These are phyloP conservation scores for Cephalotes varians DNA, from an alignment of 2,888 invertebrate genomes.

Conservation along the genomic window DNA sequence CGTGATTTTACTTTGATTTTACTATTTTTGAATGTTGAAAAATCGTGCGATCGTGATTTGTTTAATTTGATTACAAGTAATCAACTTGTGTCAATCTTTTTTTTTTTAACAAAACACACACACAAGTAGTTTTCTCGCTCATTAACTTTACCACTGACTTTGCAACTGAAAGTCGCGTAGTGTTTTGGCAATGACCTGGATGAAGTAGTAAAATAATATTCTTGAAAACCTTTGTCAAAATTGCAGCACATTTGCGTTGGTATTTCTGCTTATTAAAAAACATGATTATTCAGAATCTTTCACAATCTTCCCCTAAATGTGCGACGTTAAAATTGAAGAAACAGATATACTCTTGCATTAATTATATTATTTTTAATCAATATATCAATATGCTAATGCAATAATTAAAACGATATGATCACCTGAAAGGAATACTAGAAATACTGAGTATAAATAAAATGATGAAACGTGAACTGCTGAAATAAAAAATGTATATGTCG, in stretches of 20 bases:
- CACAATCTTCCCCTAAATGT: conserved; percentile 32
- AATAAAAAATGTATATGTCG: conserved; percentile 54
- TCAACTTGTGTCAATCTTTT: background rate
- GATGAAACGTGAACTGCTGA: conserved; percentile 57
- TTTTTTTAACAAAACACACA: background rate
- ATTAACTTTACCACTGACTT: conserved; percentile 15
- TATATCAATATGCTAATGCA: background rate
- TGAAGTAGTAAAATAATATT: background rate
- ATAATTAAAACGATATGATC: conserved; percentile 1
- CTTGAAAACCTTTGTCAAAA: background rate
- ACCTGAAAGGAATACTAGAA: conserved; percentile 33
- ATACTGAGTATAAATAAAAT: conserved; percentile 8
- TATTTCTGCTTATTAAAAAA: background rate
- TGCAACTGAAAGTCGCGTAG: background rate
- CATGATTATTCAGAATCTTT: background rate
- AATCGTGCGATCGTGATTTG: background rate
- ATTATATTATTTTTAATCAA: conserved; percentile 4
- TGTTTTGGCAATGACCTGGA: conserved; percentile 25
- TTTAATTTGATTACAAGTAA: background rate
- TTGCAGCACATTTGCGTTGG: background rate
- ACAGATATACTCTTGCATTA: background rate
- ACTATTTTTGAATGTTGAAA: background rate
- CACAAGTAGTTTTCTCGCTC: background rate
- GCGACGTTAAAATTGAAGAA: background rate
- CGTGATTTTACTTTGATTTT: background rate